These are phyloP conservation scores for Glareola pratincola DNA, from an alignment of 2,113 vertebrate genomes.

Conservation along the genomic window DNA sequence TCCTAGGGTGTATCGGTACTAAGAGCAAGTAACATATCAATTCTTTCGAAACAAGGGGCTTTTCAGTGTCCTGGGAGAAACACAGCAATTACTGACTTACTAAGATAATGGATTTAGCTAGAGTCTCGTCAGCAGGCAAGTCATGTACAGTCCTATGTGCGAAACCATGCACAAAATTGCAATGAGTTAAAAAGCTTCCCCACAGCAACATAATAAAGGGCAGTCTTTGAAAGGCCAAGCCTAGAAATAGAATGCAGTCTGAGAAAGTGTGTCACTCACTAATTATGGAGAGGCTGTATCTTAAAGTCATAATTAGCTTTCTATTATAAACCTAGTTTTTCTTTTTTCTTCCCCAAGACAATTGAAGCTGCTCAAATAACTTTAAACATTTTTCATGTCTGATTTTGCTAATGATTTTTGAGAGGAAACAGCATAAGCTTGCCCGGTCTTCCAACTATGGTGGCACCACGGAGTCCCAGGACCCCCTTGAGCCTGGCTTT, in stretches of 20 bases:
- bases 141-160: background rate
- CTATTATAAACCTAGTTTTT: background rate
- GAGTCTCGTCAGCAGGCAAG: background rate
- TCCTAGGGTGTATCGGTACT: background rate
- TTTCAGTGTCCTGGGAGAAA: background rate
- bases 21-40: background rate
- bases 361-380: background rate
- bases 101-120: background rate
- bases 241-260: conserved; percentile 5
- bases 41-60: background rate
- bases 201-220: background rate
- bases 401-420: background rate
- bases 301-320: conserved; percentile 20
- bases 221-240: background rate
- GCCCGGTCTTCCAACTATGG: background rate
- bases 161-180: background rate
- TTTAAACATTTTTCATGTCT: background rate
- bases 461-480: background rate
- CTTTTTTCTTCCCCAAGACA: background rate
- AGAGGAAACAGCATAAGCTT: background rate
- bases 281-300: background rate
- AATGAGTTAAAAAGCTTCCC: background rate
- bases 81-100: background rate
- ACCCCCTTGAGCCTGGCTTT: background rate
- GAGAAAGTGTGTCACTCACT: conserved; percentile 33